Conservation (phyloP, 2,797 vertebrate genomes). For the Bryconaethiops microstoma region DNA sequence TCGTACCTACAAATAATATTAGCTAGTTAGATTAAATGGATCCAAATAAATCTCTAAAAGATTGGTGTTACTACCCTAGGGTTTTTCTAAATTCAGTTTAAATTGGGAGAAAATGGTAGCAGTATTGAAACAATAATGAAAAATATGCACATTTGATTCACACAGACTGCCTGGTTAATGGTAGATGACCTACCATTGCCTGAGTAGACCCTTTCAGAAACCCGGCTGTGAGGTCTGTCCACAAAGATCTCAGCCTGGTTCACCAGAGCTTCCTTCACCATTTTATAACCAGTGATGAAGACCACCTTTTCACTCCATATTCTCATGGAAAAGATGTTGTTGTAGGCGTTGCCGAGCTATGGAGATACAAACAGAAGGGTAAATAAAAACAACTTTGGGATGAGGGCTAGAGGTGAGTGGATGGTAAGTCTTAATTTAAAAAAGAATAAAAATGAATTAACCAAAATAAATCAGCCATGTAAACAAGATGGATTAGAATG, state of each 20-base stretch:
- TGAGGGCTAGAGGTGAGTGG: constrained; percentile 57
- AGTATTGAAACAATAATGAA: neutral
- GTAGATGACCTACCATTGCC: constrained; percentile 67
- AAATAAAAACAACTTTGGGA: neutral
- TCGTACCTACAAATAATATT: neutral
- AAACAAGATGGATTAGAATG: too few species aligned
- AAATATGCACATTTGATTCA: neutral
- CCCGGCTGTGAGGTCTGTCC: constrained; percentile 71
- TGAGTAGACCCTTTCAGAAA: constrained; percentile 64
- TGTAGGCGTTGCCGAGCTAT: constrained; percentile 79
- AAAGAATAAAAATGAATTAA: too few species aligned
- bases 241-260: constrained; percentile 80
- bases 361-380: constrained; percentile 50
- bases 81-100: neutral
- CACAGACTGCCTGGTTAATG: neutral
- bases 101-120: too few species aligned
- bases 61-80: neutral
- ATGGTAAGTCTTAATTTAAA: neutral
- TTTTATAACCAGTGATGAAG: constrained; percentile 74
- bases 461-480: too few species aligned
- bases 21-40: neutral
- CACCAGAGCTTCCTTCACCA: constrained; percentile 82
- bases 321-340: constrained; percentile 75
- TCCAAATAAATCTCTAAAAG: neutral
- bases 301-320: constrained; percentile 68